Evolutionary conservation across 1,140 invertebrate species (phyloP).

Genomic region (Nilaparvata lugens): DNA sequence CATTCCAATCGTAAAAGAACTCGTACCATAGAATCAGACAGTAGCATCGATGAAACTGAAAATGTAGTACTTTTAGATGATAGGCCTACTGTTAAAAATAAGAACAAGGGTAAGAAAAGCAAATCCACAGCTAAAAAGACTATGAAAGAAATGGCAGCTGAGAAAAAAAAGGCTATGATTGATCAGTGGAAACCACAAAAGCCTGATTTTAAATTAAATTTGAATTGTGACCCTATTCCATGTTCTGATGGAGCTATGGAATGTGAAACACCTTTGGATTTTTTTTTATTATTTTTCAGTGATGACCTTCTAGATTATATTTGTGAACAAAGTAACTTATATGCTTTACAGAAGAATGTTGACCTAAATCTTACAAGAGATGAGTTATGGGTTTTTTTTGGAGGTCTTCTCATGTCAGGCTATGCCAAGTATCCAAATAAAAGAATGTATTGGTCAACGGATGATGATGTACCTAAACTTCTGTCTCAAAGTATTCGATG

Average conservation of each 20-base stretch:
- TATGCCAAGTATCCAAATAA: slow-evolving; percentile 24
- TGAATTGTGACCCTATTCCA: slow-evolving; percentile 1
- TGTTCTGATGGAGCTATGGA: slow-evolving; percentile 7
- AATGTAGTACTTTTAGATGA: too few species aligned
- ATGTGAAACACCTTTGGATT: slow-evolving; percentile 4
- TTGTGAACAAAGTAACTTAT: slow-evolving; percentile 11
- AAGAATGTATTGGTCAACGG: slow-evolving; percentile 18
- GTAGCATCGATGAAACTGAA: too few species aligned
- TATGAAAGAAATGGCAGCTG: too few species aligned
- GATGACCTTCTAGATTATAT: slow-evolving; percentile 7
- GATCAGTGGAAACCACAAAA: background rate
- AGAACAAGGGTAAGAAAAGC: too few species aligned
- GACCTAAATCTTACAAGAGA: slow-evolving; percentile 11
- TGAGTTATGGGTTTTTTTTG: slow-evolving; percentile 22
- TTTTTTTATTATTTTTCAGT: slow-evolving; percentile 8
- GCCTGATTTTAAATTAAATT: background rate
- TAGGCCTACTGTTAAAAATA: too few species aligned
- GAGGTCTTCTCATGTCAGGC: slow-evolving; percentile 22
- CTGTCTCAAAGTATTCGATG: slow-evolving; percentile 19
- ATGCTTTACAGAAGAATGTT: slow-evolving; percentile 11
- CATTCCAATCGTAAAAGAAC: too few species aligned
- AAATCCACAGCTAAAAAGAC: too few species aligned
- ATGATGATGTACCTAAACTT: slow-evolving; percentile 21
- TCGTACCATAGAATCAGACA: too few species aligned
- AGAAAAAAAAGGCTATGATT: slow-evolving; percentile 2